Conservation (phyloP, 2,888 invertebrate species). For the Lasiommata megera region DNA sequence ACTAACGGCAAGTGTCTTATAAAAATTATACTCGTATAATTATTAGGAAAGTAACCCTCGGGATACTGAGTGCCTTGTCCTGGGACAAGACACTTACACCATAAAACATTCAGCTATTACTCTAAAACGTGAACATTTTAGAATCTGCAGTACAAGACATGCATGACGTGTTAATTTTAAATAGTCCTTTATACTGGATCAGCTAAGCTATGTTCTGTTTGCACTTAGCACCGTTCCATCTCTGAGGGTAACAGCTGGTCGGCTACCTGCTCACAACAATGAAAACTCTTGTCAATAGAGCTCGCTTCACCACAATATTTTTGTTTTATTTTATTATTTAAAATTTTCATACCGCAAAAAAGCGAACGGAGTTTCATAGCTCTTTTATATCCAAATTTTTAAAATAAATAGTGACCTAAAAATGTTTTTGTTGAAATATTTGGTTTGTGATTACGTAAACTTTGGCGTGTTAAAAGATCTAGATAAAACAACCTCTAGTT, state of each 20-base stretch:
- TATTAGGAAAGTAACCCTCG: too few species aligned
- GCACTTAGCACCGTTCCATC: conserved; percentile 56
- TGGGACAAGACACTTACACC: too few species aligned
- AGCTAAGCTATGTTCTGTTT: conserved; percentile 54
- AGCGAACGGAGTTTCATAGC: conserved; percentile 33
- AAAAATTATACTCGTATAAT: too few species aligned
- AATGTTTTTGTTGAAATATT: conserved; percentile 2
- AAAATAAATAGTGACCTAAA: conserved; percentile 14
- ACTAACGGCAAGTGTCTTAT: too few species aligned
- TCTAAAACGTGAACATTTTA: not conserved
- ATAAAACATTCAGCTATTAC: not conserved
- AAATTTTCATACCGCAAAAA: conserved; percentile 34
- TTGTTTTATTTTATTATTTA: conserved; percentile 39
- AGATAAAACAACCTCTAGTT: not conserved
- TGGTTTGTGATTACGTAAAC: conserved; percentile 1
- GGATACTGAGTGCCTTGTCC: too few species aligned
- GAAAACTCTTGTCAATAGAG: conserved; percentile 63
- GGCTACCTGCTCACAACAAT: conserved; percentile 72
- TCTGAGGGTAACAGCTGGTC: conserved; percentile 62
- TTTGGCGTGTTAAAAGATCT: not conserved
- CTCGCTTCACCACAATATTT: conserved; percentile 51
- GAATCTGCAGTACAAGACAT: conserved; percentile 12
- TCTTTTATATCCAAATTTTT: conserved; percentile 27
- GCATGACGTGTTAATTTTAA: conserved; percentile 47
- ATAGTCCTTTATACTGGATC: conserved; percentile 46